Evolutionary conservation across 2,113 vertebrate genomes (phyloP), one percentile per base, ranked within the genome.

Genomic region (Otolemur garnettii): DNA sequence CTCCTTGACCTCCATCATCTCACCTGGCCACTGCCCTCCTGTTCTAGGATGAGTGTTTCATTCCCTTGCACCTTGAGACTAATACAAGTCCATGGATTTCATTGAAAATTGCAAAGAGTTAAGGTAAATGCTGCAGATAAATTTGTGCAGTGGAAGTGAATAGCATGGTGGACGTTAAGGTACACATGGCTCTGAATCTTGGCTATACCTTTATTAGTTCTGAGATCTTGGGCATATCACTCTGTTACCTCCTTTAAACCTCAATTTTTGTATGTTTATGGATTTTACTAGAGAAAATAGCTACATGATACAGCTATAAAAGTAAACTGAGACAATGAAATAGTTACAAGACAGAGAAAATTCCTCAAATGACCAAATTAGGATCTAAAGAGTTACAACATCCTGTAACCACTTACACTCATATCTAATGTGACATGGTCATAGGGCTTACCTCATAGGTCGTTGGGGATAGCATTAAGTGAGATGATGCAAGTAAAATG

Each of bases 401-500:
- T 30, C n/a, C 45, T 24, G 26, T 74, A 85, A 72, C 69, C 19
- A 66, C 28, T 45, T 35, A 77, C 72, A 42, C 18, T 53, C 50
- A 57, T 19, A 55, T n/a, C 24, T 91, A 38, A 82, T 64, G 50
- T 17, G n/a, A 69, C n/a, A 35, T 38, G 45, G 53, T 60, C 59
- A 84, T 24, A 35, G 79, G 14, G 60, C 12, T 69, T 59, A 66
- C 18, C 50, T 18, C n/a, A 62, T 45, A 84, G 35, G 26, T 60
- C 79, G 71, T 26, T 72, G 91, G 78, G 50, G 64, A 57, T 55
- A 74, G 72, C 45, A 77, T 81, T 74, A 77, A 86, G 33, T 68
- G 33, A 90, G 69, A n/a, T 55, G 78, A 83, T 35, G 69, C 53
- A 82, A 64, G 42, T 82, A 69, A 90, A 89, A 90, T 62, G 14